Conservation (phyloP, 1,140 invertebrate genomes). For the Euwallacea similis region DNA sequence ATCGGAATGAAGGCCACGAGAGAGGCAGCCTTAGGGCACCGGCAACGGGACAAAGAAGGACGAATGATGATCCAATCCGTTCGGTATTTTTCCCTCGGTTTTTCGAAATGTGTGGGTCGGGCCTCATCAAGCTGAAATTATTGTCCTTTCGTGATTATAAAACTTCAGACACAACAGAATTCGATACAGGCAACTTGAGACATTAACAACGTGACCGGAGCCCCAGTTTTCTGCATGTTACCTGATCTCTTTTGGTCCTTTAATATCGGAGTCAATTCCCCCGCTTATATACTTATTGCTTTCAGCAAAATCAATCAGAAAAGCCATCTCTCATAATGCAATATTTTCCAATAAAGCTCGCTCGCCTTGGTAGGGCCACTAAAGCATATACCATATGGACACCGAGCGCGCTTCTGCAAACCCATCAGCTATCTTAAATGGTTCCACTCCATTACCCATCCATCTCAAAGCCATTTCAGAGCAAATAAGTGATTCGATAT, state of each 20-base stretch:
- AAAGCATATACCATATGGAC: not conserved
- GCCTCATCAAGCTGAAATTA: not conserved
- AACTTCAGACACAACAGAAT: not conserved
- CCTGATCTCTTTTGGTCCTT: no score
- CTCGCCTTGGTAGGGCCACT: no score
- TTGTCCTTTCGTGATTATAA: not conserved
- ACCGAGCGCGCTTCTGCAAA: not conserved
- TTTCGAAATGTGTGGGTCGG: not conserved
- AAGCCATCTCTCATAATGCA: no score
- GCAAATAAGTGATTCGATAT: no score
- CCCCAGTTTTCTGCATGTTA: not conserved
- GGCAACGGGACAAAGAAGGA: constrained; percentile 25
- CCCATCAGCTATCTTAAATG: constrained; percentile 1
- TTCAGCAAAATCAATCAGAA: no score
- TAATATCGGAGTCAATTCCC: no score
- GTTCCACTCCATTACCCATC: not conserved
- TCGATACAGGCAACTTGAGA: not conserved
- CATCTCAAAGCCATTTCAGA: not conserved
- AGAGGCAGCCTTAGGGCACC: constrained; percentile 17
- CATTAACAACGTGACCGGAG: not conserved
- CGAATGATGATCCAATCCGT: constrained; percentile 21
- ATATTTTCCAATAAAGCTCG: no score
- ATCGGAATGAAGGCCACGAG: constrained; percentile 29
- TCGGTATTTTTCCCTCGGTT: constrained; percentile 12
- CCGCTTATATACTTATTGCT: no score